These are phyloP conservation scores for Troilus luridus DNA, from an alignment of 2,888 invertebrate genomes.

Conservation along the genomic window DNA sequence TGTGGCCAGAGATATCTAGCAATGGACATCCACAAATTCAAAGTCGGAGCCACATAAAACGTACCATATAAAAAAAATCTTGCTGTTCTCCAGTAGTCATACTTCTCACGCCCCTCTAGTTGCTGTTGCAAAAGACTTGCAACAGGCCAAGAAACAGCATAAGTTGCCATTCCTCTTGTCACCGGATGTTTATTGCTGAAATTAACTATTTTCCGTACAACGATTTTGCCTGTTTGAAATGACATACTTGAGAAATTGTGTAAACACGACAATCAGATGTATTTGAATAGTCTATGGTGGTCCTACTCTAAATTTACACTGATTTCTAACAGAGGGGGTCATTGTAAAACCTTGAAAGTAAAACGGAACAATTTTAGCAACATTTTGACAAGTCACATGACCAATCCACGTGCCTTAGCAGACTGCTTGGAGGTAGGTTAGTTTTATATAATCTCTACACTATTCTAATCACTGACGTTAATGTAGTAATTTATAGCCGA, in stretches of 20 bases:
- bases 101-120: conserved; percentile 68
- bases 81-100: conserved; percentile 66
- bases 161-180: conserved; percentile 75
- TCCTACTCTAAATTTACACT: conserved; percentile 59
- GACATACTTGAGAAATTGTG: conserved; percentile 6
- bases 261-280: not conserved
- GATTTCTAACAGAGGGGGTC: conserved; percentile 56
- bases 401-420: not conserved
- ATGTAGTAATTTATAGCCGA: no score
- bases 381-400: conserved; percentile 5
- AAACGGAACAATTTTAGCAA: conserved; percentile 45
- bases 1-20: conserved; percentile 85
- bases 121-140: conserved; percentile 75
- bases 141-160: conserved; percentile 74
- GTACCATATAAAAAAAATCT: conserved; percentile 66
- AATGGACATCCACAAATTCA: conserved; percentile 72
- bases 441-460: not conserved
- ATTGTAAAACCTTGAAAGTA: conserved; percentile 49
- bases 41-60: conserved; percentile 67
- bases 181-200: conserved; percentile 72
- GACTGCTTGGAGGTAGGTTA: not conserved
- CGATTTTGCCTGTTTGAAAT: conserved; percentile 42
- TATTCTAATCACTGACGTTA: no score
- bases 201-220: conserved; percentile 64
- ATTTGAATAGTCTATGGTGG: conserved; percentile 7